Base-by-base conservation (phyloP, 2,797 vertebrate species). In the Tinamus major region DNA sequence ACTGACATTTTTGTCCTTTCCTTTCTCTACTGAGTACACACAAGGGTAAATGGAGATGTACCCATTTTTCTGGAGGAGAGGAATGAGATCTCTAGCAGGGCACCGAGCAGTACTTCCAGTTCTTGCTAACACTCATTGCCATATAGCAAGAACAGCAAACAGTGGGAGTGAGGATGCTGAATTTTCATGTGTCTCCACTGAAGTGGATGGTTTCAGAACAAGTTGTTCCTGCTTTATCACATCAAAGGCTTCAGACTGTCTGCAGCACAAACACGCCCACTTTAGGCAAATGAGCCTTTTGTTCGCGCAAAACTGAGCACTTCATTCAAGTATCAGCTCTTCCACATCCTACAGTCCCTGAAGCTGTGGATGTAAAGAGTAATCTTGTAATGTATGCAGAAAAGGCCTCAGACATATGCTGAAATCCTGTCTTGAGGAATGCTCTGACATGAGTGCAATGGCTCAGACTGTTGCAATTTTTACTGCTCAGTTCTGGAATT, bases 231-330 rank as follows among this genome's bases (percentile, higher is more conserved):
- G 2, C 92, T 48, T 90, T 93, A 82, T 41, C 79, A 49, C 88
- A 91, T 95, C 91, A 87, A 87, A 94, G 53, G 61, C 80, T 94
- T 75, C 53, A 77, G 94, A 94, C 80, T 96, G 19, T 86, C 90
- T 92, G 88, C 80, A 90, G 93, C 80, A 95, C 80, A 91, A 95
- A 96, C 88, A 88, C 68, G 3, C 86, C 91, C 68, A 95, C 90
- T 93, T 90, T 79, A 96, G 80, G 91, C 90, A 95, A 96, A 96
- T 75, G 78, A 96, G 91, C 33, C 65, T 92, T 93, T 90, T 93
- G 91, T 95, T 95, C 85, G 26, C 83, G 94, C 75, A 85, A 59
- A 96, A 86, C 68, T 70, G 64, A 85, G 58, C 68, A 91, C 91
- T 96, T 95, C 65, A 77, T 94, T 96, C 55, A 92, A 86, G 78